These are phyloP conservation scores for Drosophila diplacantha DNA, from an alignment of 2,888 invertebrate genomes.

Conservation along the genomic window DNA sequence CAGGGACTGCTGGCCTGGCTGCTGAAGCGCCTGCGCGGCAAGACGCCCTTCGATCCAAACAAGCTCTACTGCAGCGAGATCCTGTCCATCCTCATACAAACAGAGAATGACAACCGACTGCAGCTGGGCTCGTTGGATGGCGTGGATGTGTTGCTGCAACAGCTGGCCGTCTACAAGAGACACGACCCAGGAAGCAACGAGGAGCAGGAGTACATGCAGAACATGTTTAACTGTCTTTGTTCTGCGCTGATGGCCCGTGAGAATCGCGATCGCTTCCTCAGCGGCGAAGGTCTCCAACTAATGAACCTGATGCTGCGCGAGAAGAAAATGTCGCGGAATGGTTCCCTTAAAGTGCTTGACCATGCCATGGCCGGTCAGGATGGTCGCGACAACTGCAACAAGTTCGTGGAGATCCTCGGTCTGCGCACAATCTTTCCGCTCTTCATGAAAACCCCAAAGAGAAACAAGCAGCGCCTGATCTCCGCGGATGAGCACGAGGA, in stretches of 20 bases:
- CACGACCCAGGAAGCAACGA: constrained; percentile 94
- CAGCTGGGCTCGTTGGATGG: constrained; percentile 91
- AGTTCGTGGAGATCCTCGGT: constrained; percentile 98
- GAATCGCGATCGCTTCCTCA: constrained; percentile 94
- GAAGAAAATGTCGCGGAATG: constrained; percentile 96
- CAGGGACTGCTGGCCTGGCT: constrained; percentile 96
- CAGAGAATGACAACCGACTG: constrained; percentile 88
- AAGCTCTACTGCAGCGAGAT: constrained; percentile 98
- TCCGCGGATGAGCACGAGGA: constrained; percentile 95
- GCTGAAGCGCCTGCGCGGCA: constrained; percentile 90
- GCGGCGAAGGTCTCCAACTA: constrained; percentile 96
- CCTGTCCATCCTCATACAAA: constrained; percentile 95
- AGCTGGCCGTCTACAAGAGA: constrained; percentile 95
- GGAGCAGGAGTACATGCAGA: constrained; percentile 99
- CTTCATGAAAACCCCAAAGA: constrained; percentile 99
- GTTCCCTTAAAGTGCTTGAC: constrained; percentile 97
- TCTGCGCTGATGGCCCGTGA: constrained; percentile 92
- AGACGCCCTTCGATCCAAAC: constrained; percentile 95
- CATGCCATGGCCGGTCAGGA: constrained; percentile 96
- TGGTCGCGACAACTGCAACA: constrained; percentile 96
- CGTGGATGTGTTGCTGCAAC: constrained; percentile 97
- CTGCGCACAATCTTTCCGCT: constrained; percentile 97
- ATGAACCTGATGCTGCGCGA: constrained; percentile 99
- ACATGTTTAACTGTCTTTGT: constrained; percentile 96
- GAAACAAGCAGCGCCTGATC: constrained; percentile 86